Evolutionary conservation across 2,888 invertebrate species (phyloP).

Genomic region (Diaprepes abbreviatus): DNA sequence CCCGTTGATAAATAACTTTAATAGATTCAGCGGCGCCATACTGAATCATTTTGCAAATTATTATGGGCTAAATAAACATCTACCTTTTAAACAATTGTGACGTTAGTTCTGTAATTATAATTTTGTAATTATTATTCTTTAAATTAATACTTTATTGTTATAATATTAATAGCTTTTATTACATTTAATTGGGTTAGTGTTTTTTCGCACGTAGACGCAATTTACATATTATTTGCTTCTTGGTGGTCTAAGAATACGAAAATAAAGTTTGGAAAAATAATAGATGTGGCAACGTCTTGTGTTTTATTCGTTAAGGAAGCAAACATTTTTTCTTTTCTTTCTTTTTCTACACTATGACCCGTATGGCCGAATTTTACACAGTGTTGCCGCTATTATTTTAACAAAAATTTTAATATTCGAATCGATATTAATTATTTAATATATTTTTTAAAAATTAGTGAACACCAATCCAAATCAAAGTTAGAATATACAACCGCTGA

Average conservation of each 20-base stretch:
- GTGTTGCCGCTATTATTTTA: too few relatives aligned
- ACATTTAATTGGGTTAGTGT: slow-evolving; percentile 5
- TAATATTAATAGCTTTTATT: slow-evolving; percentile 4
- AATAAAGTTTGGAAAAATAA: background rate
- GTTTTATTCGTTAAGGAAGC: slow-evolving; percentile 21
- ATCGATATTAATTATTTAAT: too few relatives aligned
- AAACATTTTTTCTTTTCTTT: slow-evolving; percentile 17
- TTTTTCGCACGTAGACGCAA: slow-evolving; percentile 1
- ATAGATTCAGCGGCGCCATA: slow-evolving; percentile 3
- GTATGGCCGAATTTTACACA: slow-evolving; percentile 24
- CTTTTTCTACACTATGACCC: slow-evolving; percentile 28
- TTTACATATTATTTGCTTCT: background rate
- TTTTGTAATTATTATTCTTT: background rate
- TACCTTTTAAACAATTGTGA: slow-evolving; percentile 13
- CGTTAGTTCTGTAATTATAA: slow-evolving; percentile 5
- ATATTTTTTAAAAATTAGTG: too few relatives aligned
- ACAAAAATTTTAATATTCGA: too few relatives aligned
- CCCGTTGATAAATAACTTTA: background rate
- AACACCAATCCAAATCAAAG: too few relatives aligned
- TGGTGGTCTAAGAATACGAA: background rate
- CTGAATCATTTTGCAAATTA: background rate
- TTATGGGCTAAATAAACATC: background rate
- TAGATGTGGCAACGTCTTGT: slow-evolving; percentile 1
- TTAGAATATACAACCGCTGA: too few relatives aligned
- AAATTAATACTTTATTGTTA: background rate